Conservation (phyloP, 2,113 vertebrate species). For the Mesocricetus auratus region DNA sequence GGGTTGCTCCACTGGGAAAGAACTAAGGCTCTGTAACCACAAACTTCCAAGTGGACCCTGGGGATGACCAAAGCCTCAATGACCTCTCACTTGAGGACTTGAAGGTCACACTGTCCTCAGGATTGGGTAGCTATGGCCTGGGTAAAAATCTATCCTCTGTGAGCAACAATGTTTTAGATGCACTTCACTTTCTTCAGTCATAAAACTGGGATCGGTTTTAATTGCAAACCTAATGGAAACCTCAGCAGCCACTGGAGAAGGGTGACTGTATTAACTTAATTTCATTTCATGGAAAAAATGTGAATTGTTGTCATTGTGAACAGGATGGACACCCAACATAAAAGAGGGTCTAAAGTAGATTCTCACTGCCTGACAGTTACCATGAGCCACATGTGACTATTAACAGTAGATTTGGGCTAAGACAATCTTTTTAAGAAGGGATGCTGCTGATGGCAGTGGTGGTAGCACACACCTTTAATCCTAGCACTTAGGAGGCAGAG, state of each 20-base stretch:
- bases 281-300: background rate
- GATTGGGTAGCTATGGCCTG: background rate
- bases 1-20: background rate
- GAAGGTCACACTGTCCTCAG: background rate
- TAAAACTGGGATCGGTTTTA: background rate
- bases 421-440: background rate
- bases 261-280: background rate
- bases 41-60: background rate
- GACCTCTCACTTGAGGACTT: background rate
- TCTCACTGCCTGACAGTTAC: too few species aligned
- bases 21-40: background rate
- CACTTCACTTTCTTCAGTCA: background rate
- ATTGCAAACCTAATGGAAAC: rapidly evolving
- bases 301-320: background rate
- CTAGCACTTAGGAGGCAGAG: too few species aligned
- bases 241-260: background rate
- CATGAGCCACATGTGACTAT: too few species aligned
- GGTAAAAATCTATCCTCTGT: background rate
- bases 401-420: background rate
- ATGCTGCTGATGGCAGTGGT: background rate
- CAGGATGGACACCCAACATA: background rate
- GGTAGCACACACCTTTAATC: too few species aligned
- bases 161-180: background rate
- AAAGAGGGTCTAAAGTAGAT: background rate
- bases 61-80: background rate